Evolutionary conservation across 2,888 invertebrate species (phyloP), one percentile per base, ranked within the genome.

Genomic region (Agriopis aurantiaria): DNA sequence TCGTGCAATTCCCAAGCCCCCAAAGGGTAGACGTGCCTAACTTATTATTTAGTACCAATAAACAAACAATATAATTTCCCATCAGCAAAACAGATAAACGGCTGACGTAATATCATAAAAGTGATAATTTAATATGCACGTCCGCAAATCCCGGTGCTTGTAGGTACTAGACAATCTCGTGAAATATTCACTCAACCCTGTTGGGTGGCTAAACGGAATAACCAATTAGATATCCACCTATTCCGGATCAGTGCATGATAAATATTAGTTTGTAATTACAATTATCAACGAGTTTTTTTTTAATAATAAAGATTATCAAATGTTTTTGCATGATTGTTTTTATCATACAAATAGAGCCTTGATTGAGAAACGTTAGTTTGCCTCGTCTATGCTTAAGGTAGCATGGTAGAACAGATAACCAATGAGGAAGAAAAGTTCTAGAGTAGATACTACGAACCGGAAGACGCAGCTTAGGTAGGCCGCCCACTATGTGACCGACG

Each of bases 121-220:
- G 83, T 83, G 82, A 82, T 86, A 85, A 87, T 89, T 85, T 86
- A 89, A 88, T 89, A 89, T 88, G 84, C 84, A 86, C 77, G 77
- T 81, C 75, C 77, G 75, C 75, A 81, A 84, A 85, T 84, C 83
- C 85, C 78, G 72, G 78, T 75, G 82, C 77, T 80, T 80, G 33
- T 33, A 33, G 62, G 83, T 77, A 83, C 83, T 77, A 81, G 81
- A 82, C 78, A 80, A 82, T 85, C 86, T 85, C 83, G 80, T 90
- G 80, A 89, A 90, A 89, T 89, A 91, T 91, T 88, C 85, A 89
- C 84, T 83, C 79, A 80, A 69, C 82, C 81, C 80, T 81, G 80
- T 80, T 82, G 82, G 83, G 83, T 80, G 84, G 85, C 85, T 86
- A 88, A 90, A 88, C 87, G 86, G 90, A 89, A 89, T 90, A 87